Conservation (phyloP, 2,113 vertebrate genomes). For the Gopherus flavomarginatus region DNA sequence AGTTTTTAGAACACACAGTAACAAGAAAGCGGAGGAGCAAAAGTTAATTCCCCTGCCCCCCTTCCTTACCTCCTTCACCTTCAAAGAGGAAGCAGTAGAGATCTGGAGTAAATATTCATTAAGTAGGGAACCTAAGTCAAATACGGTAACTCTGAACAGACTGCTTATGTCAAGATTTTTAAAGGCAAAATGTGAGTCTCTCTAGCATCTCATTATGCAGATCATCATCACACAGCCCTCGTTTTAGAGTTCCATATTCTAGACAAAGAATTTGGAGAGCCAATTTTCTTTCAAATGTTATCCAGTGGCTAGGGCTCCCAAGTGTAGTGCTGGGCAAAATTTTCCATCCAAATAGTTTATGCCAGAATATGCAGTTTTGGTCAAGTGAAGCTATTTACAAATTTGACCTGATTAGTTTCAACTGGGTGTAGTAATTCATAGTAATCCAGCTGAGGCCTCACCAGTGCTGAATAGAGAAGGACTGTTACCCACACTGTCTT, state of each 20-base stretch:
- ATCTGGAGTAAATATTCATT: neutral
- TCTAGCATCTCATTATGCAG: neutral
- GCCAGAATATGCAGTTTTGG: too few relatives aligned
- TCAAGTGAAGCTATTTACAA: too few relatives aligned
- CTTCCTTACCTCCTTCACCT: neutral
- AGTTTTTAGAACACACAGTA: neutral
- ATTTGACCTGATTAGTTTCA: too few relatives aligned
- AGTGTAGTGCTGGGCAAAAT: too few relatives aligned
- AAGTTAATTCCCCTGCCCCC: neutral
- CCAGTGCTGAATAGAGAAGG: too few relatives aligned
- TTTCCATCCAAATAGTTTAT: too few relatives aligned
- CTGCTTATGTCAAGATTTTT: conserved; percentile 6
- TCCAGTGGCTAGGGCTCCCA: too few relatives aligned
- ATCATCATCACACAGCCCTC: neutral
- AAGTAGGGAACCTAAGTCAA: conserved; percentile 6
- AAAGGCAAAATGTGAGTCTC: neutral
- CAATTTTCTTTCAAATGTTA: neutral
- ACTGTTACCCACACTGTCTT: too few relatives aligned
- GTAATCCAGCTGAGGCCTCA: too few relatives aligned
- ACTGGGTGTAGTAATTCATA: too few relatives aligned
- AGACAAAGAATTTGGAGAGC: neutral
- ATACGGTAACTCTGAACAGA: neutral
- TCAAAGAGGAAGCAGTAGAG: conserved; percentile 4
- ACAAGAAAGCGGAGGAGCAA: neutral
- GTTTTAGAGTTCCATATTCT: neutral